These are phyloP conservation scores for Rattus rattus DNA, from an alignment of 2,113 vertebrate genomes.

Conservation along the genomic window DNA sequence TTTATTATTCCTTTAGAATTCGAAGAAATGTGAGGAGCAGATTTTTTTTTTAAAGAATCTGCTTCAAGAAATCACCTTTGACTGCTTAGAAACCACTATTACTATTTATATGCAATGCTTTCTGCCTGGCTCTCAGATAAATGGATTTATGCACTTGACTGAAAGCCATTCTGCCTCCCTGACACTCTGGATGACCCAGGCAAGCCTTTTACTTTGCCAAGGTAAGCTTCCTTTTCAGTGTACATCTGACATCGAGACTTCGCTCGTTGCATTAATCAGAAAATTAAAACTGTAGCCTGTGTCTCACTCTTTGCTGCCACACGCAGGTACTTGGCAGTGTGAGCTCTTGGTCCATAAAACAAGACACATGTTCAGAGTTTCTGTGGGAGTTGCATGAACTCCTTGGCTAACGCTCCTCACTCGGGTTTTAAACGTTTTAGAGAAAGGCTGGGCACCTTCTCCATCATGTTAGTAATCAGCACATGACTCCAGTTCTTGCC, in stretches of 20 bases:
- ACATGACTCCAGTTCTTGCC: not conserved
- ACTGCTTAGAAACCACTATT: conserved; percentile 27
- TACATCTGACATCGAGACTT: not conserved
- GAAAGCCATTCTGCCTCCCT: not conserved
- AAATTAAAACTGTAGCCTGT: not conserved
- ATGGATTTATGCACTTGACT: not conserved
- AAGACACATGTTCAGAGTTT: not conserved
- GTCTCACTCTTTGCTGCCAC: not conserved
- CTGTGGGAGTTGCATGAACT: not conserved
- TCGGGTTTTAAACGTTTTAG: not conserved
- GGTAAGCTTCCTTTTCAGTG: not conserved
- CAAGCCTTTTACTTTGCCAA: not conserved
- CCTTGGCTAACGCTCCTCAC: not conserved
- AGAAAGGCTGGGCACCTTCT: not conserved
- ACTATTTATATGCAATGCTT: not conserved
- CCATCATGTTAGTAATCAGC: no score
- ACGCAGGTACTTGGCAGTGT: not conserved
- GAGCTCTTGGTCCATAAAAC: conserved; percentile 12
- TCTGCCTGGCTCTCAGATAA: not conserved
- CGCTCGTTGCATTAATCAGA: not conserved
- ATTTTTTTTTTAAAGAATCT: conserved; percentile 33
- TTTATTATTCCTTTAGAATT: conserved; percentile 47
- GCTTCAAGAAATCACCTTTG: conserved; percentile 28
- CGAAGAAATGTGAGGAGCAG: conserved; percentile 39
- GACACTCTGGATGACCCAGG: not conserved